Evolutionary conservation across 1,140 invertebrate genomes (phyloP).

Genomic region (Drosophila seguyi): DNA sequence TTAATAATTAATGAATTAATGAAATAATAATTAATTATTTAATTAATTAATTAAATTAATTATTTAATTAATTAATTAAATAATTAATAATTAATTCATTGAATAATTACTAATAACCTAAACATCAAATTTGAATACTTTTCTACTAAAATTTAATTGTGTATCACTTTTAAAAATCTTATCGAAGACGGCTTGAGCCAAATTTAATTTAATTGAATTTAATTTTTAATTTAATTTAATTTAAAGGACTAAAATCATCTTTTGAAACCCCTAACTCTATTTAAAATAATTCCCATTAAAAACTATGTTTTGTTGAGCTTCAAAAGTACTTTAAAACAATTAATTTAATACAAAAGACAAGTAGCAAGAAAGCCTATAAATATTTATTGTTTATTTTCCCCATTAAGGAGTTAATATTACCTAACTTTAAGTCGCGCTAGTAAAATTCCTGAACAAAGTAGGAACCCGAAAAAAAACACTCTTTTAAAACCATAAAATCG

Average conservation of each 20-base stretch:
- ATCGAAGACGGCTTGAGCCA: fast-evolving
- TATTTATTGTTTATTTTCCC: not conserved
- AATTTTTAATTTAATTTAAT: too few species aligned
- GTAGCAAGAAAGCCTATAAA: not conserved
- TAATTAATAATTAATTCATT: too few species aligned
- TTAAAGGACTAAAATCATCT: not conserved
- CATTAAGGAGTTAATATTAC: not conserved
- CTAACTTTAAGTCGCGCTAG: not conserved
- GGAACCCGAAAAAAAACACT: not conserved
- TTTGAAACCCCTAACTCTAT: not conserved
- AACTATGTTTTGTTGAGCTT: not conserved
- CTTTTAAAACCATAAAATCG: not conserved
- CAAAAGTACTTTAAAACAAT: not conserved
- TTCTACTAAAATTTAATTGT: too few species aligned
- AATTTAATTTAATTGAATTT: too few species aligned
- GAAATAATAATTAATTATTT: too few species aligned
- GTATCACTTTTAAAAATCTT: not conserved
- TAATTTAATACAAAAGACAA: not conserved
- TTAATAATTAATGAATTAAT: too few species aligned
- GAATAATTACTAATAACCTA: too few species aligned
- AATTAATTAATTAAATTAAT: too few species aligned
- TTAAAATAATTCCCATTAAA: not conserved
- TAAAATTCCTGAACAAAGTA: not conserved
- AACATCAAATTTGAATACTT: too few species aligned
- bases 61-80: too few species aligned